Percentiles rank a stretch among this genome's conserved stretches.
phyloP scores from a whole-genome alignment of 2,113 vertebrate species.

The Ondatra zibethicus region DNA sequence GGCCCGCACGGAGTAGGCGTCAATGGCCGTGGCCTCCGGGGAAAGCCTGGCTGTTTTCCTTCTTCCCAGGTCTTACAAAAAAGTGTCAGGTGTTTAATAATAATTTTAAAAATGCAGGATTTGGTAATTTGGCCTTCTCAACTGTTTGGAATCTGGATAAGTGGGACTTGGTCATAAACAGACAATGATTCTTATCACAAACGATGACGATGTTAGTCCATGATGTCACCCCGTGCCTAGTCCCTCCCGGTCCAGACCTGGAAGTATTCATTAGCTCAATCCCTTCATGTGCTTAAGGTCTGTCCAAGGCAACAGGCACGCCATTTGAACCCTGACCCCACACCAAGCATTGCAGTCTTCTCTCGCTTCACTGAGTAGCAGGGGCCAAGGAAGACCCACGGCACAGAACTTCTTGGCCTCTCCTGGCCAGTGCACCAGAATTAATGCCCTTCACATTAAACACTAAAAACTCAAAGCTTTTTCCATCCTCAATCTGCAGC shows the following conservation, averaged over 20 bases:
- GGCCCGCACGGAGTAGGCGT: neutral
- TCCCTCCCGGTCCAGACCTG: conserved; percentile 51
- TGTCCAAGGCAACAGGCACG: neutral
- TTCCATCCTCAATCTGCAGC: neutral
- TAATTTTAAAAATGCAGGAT: conserved; percentile 76
- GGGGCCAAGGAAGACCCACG: neutral
- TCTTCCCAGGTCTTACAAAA: conserved; percentile 74
- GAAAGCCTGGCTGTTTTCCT: conserved; percentile 73
- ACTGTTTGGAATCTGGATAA: conserved; percentile 81
- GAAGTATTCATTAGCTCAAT: neutral
- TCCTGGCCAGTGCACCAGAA: neutral
- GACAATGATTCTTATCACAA: conserved; percentile 75
- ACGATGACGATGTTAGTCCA: conserved; percentile 65
- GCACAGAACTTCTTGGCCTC: neutral
- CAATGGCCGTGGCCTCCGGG: neutral
- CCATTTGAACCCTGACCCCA: conserved; percentile 55
- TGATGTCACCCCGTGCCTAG: conserved; percentile 27
- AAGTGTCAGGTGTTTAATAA: conserved; percentile 73
- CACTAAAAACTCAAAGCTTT: neutral
- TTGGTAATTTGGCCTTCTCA: conserved; percentile 74
- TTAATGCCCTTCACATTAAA: neutral
- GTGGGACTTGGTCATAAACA: conserved; percentile 75
- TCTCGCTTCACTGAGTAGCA: neutral
- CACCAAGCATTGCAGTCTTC: neutral
- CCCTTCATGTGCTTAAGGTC: neutral